Evolutionary conservation across 2,797 vertebrate genomes (phyloP).

Genomic region (Lophius americanus): DNA sequence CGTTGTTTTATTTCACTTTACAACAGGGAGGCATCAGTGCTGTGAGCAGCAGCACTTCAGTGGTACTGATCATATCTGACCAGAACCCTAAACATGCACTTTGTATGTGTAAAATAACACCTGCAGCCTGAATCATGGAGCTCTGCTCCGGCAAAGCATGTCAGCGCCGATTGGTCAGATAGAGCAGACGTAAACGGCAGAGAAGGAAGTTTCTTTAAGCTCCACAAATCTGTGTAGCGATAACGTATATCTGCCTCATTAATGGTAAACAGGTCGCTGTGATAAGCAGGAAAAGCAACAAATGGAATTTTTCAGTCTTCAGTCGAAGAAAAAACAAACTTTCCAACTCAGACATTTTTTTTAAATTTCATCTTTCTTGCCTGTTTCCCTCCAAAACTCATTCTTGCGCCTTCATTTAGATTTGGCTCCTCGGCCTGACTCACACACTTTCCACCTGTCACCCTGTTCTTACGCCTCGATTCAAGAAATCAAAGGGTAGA

Average conservation of each 20-base stretch:
- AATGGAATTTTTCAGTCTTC: slow-evolving; percentile 45
- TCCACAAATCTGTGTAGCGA: slow-evolving; percentile 40
- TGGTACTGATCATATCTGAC: slow-evolving; percentile 41
- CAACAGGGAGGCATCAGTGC: slow-evolving; percentile 24
- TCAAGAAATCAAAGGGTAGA: slow-evolving; percentile 65
- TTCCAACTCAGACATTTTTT: slow-evolving; percentile 72
- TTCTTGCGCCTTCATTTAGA: slow-evolving; percentile 75
- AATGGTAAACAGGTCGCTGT: slow-evolving; percentile 35
- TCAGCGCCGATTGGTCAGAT: slow-evolving; percentile 55
- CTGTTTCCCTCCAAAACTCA: slow-evolving; percentile 65
- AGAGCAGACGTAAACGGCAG: slow-evolving; percentile 22
- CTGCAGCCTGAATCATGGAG: slow-evolving; percentile 43
- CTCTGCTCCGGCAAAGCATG: slow-evolving; percentile 48
- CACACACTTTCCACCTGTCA: slow-evolving; percentile 75
- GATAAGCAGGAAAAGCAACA: slow-evolving; percentile 31
- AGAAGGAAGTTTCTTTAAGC: slow-evolving; percentile 27
- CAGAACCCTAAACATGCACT: slow-evolving; percentile 37
- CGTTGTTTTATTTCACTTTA: slow-evolving; percentile 6
- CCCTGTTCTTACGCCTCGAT: slow-evolving; percentile 68
- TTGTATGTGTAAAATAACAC: slow-evolving; percentile 62
- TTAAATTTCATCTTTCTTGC: slow-evolving; percentile 72
- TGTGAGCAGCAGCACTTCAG: slow-evolving; percentile 4
- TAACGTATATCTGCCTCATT: slow-evolving; percentile 48
- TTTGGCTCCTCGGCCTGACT: slow-evolving; percentile 60
- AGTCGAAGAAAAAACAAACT: slow-evolving; percentile 47